Base-by-base conservation (phyloP, 2,888 invertebrate species). In the Tachina lurida region DNA sequence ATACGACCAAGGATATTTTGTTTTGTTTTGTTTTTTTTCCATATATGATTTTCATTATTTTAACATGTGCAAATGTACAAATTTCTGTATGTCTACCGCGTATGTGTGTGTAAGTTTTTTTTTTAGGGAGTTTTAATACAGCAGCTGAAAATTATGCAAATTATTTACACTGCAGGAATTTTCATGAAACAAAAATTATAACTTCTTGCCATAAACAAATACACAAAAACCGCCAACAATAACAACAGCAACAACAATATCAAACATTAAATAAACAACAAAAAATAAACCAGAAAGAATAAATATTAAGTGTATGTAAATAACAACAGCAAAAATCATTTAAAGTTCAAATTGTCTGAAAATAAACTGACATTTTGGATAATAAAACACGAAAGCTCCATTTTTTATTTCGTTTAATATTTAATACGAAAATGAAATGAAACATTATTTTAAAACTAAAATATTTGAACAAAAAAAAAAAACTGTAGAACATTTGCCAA, bases 91-190 rank as follows among this genome's bases (percentile, higher is more conserved):
- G 19, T 56, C 45, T 56, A 13, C n/a, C 17, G n/a, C 56, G 15
- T 17, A n/a, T 52, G 12, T 56, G 22, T 63, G 12, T 52, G 76
- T 45, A 13, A 52, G 9, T 41, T 41, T 15, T 68, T 52, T 63
- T 79, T 41, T 63, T 49, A 13, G 19, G 19, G 31, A 60, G 15
- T 83, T 73, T 77, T 73, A 78, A 78, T 84, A 84, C 73, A 78
- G 78, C 83, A 84, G 67, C 83, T 78, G 83, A 84, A 84, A 78
- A 84, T 84, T 84, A 84, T 84, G 83, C 83, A 84, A 84, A 84
- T 84, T 84, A 78, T 84, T 84, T 84, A 78, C 83, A 73, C 67
- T 68, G 73, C 47, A 62, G 83, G 83, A 84, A 84, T 84, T 84
- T 83, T 84, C 73, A 84, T 77, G 73, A 78, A 84, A 84, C 73